Base-by-base conservation (phyloP, 2,888 invertebrate species). In the Apamea sordens region DNA sequence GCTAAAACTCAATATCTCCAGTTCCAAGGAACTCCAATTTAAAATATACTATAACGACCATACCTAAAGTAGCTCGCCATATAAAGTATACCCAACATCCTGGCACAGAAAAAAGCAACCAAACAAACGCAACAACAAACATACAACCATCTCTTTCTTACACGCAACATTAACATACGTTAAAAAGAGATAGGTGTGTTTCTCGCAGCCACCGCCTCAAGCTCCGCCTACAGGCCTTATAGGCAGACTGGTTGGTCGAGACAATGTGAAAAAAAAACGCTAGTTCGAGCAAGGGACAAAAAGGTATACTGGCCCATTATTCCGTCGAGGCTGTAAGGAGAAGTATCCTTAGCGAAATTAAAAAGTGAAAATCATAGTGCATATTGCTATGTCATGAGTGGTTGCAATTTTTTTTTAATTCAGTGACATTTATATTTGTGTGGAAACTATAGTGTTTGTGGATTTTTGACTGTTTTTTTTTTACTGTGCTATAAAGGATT, bases 251-350 rank as follows among this genome's bases (percentile, higher is more conserved):
- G 94, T 94, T 94, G 93, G 93, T 85, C 92, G 93, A 93, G 93
- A 94, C 95, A 94, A 94, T 94, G 92, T 90, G 90, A 91, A 94
- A 95, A 95, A 95, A 93, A 93, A 92, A 80, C 59, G 90, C 91
- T 93, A 93, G 94, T 94, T 90, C 89, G 89, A 90, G 92, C 92
- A 93, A 94, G 94, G 94, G 94, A 95, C 95, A 95, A 94, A 94
- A 95, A 95, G 95, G 94, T 92, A 87, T 93, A 92, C 92, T 91
- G 92, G 91, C 90, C 93, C 94, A 95, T 94, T 94, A 95, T 94
- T 86, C 86, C 77, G 75, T 73, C 86, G 93, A 87, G 94, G 93
- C 93, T 90, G 92, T 82, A 93, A 93, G 95, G 95, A 94, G 90
- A 89, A 86, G 92, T 92, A 92, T 95, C 95, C 95, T 95, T 85